Conservation (phyloP, 2,888 invertebrate species). For the Cosmorhoe ocellata region DNA sequence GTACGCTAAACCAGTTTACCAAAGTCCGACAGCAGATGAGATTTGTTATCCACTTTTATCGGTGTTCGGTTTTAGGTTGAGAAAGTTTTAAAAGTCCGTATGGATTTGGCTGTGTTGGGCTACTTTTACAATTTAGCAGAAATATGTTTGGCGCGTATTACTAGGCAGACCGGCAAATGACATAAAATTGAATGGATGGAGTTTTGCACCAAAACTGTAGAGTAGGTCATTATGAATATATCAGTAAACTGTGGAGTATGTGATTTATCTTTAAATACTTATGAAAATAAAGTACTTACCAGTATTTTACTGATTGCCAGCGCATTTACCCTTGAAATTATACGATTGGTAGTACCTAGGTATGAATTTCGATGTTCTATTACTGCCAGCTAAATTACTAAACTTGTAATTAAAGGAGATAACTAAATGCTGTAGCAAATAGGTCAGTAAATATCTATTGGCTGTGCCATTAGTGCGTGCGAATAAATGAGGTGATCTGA, state of each 20-base stretch:
- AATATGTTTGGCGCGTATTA: background rate
- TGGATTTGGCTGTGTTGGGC: slow-evolving; percentile 15
- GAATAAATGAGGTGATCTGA: slow-evolving; percentile 51
- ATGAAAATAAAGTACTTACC: too few species aligned
- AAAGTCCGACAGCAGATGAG: slow-evolving; percentile 48
- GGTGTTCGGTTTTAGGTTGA: slow-evolving; percentile 26
- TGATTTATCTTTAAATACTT: too few species aligned
- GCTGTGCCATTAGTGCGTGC: slow-evolving; percentile 52
- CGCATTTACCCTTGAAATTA: too few species aligned
- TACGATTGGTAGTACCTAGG: too few species aligned
- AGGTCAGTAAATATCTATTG: slow-evolving; percentile 56
- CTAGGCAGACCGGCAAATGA: slow-evolving; percentile 1
- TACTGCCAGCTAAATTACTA: background rate
- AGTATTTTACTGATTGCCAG: too few species aligned
- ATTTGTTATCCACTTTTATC: slow-evolving; percentile 51
- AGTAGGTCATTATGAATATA: too few species aligned
- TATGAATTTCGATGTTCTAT: too few species aligned
- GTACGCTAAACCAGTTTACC: slow-evolving; percentile 58
- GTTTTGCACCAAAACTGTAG: background rate
- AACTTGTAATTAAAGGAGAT: slow-evolving; percentile 28
- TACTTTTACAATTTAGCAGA: slow-evolving; percentile 8
- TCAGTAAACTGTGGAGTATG: too few species aligned
- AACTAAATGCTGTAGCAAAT: slow-evolving; percentile 48
- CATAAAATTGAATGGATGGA: slow-evolving; percentile 8
- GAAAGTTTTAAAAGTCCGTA: slow-evolving; percentile 24